Percentiles rank a stretch among this genome's conserved stretches.
These are phyloP conservation scores for Myotis brandtii DNA, from an alignment of 2,113 vertebrate genomes.

Conservation along the genomic window DNA sequence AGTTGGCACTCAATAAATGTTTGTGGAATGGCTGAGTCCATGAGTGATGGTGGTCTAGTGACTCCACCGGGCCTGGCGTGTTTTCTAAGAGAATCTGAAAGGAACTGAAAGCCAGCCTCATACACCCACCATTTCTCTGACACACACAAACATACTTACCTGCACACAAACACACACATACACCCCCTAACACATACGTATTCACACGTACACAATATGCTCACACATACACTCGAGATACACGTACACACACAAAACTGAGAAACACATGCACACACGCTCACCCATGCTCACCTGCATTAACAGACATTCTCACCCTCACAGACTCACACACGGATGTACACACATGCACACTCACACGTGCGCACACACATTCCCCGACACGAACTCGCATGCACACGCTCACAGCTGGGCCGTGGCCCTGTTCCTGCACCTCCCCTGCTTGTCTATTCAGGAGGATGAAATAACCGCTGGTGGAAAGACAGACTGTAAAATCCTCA, in stretches of 20 bases:
- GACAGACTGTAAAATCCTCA: slow-evolving; percentile 78
- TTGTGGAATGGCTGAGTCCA: background rate
- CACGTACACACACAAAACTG: too few relatives aligned
- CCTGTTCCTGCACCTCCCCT: background rate
- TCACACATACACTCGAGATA: background rate
- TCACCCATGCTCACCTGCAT: background rate
- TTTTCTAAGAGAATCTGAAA: background rate
- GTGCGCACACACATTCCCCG: too few relatives aligned
- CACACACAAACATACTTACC: background rate
- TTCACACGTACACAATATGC: background rate
- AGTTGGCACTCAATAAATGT: background rate
- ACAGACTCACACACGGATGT: background rate
- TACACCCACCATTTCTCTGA: background rate
- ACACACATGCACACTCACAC: too few relatives aligned
- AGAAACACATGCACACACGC: background rate
- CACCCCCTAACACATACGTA: background rate
- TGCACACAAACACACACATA: background rate
- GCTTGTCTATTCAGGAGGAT: slow-evolving; percentile 68
- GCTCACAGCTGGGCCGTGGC: rapidly evolving
- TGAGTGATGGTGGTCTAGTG: background rate
- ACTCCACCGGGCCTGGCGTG: background rate
- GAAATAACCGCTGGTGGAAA: slow-evolving; percentile 74
- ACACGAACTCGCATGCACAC: background rate
- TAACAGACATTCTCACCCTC: background rate
- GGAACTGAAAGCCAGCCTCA: background rate